Evolutionary conservation across 2,888 invertebrate genomes (phyloP).

Genomic region (Scaptodrosophila latifasciaeformis): DNA sequence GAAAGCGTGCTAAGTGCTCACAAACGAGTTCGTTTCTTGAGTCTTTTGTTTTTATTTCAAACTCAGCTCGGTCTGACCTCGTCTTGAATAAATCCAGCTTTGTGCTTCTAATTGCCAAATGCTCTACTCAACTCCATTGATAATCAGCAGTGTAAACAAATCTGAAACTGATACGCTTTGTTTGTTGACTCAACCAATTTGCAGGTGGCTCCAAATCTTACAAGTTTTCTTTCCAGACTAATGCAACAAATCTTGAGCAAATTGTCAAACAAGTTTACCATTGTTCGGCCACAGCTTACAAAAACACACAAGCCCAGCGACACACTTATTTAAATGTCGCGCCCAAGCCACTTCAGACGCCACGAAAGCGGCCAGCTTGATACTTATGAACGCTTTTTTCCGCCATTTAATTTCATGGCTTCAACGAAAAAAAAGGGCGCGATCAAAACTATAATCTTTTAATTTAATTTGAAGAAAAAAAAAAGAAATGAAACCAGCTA

Average conservation of each 20-base stretch:
- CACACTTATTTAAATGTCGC: slow-evolving; percentile 37
- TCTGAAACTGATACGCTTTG: slow-evolving; percentile 9
- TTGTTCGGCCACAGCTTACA: slow-evolving; percentile 30
- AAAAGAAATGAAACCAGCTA: no score
- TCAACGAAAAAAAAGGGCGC: no score
- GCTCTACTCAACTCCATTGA: slow-evolving; percentile 22
- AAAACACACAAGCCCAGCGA: slow-evolving; percentile 12
- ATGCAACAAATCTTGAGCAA: slow-evolving; percentile 2
- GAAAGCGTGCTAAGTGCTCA: slow-evolving; percentile 41
- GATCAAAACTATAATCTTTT: no score
- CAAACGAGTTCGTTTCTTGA: slow-evolving; percentile 18
- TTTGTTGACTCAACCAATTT: slow-evolving; percentile 36
- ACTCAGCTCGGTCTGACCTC: slow-evolving; percentile 8
- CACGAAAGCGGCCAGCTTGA: no score
- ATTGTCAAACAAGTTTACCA: slow-evolving; percentile 33
- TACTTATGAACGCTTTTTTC: no score
- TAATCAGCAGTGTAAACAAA: slow-evolving; percentile 25
- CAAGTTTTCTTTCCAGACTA: neutral
- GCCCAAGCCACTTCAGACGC: no score
- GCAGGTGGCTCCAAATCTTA: slow-evolving; percentile 34
- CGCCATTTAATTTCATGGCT: no score
- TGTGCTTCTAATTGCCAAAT: neutral
- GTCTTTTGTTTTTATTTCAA: slow-evolving; percentile 18
- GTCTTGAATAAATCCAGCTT: slow-evolving; percentile 17
- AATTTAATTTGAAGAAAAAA: no score